phyloP scores from a whole-genome alignment of 1,140 invertebrate genomes.

The Apocrypta bakeri region DNA sequence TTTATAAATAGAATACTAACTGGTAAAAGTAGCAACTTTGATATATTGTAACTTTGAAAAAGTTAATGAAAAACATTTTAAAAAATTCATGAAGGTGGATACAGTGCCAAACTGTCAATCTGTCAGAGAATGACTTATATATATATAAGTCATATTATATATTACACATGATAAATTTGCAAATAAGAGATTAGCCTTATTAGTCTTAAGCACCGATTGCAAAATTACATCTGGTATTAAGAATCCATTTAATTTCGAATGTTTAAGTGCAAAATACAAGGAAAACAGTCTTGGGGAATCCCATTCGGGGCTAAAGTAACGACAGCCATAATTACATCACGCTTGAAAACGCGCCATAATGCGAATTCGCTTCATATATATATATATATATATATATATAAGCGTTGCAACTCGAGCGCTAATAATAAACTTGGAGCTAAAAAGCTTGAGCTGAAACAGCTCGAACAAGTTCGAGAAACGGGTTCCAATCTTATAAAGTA shows the following conservation, averaged over 20 bases:
- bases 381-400: no score
- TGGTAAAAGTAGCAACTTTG: no score
- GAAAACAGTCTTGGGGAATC: background rate
- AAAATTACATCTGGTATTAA: background rate
- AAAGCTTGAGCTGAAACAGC: background rate
- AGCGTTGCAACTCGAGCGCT: background rate
- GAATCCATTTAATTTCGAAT: background rate
- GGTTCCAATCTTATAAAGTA: constrained; percentile 15
- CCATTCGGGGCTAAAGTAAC: constrained; percentile 8
- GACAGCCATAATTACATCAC: background rate
- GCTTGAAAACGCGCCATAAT: constrained; percentile 5
- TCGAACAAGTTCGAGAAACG: constrained; percentile 26
- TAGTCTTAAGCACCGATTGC: background rate
- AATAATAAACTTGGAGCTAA: constrained; percentile 15
- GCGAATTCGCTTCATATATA: background rate
- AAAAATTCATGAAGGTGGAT: no score
- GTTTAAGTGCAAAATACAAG: background rate
- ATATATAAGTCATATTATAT: no score
- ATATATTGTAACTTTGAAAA: no score
- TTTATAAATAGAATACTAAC: no score
- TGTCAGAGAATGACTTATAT: no score
- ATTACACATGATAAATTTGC: no score
- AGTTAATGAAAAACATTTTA: no score
- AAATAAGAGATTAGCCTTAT: background rate
- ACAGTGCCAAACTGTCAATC: no score